Evolutionary conservation across 2,888 invertebrate species (phyloP), one percentile per base, ranked within the genome.

Genomic region (Pachliopta kotzebuea): DNA sequence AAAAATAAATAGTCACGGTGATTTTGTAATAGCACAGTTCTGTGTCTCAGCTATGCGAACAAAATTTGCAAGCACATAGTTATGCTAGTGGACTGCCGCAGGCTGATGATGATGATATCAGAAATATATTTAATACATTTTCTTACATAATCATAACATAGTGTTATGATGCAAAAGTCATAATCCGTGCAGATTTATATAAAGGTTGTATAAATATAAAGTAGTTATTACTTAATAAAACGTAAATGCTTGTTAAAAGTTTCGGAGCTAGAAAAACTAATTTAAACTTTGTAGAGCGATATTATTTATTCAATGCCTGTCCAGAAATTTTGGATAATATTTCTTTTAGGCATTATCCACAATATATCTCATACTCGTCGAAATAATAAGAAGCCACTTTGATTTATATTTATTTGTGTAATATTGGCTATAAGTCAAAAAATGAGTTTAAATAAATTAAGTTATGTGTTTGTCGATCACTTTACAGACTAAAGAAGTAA

Each of bases 241-340:
- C 49, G 63, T 59, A 55, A 59, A 63, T 59, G 54, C 59, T 59
- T 59, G 63, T 59, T 63, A 63, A 63, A 63, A 63, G 63, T 59
- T 55, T 21, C 55, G 49, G 23, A 14, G 60, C 60, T 64, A 64
- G 60, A 37, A 60, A 64, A 64, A 64, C 63, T 59, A 58, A 63
- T 63, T 62, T 62, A 52, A 59, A 63, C 63, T 63, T 63, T 63
- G 54, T 54, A 59, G 63, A 56, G 24, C 56, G 42, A 42, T 50
- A 59, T 63, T 55, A 63, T 55, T 63, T 63, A 63, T 59, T 63
- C 63, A 63, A 55, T 49, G 31, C 49, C 55, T 9, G 55, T 59
- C 55, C 59, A 29, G 55, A 31, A 58, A 55, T 31, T 58, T 63
- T 49, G 55, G 59, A 59, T 55, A 45, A 59, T 37, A 58, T 58